Conservation (phyloP, 1,140 invertebrate genomes). For the Tetragonula clypearis region DNA sequence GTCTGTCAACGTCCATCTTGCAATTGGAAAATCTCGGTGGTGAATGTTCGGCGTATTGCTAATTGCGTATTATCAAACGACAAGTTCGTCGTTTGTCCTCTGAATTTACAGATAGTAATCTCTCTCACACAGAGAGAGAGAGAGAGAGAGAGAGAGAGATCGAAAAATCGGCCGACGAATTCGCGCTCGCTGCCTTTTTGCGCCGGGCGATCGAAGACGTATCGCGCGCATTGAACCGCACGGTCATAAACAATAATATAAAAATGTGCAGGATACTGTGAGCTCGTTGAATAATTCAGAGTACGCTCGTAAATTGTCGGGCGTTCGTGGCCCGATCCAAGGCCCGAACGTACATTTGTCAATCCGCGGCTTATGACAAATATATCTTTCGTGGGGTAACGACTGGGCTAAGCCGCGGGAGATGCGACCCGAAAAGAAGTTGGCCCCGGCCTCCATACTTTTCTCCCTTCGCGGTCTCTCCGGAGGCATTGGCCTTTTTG, state of each 20-base stretch:
- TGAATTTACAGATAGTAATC: constrained; percentile 17
- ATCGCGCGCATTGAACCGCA: constrained; percentile 18
- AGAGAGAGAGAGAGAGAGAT: background rate
- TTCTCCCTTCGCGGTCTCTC: constrained; percentile 40
- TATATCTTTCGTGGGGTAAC: constrained; percentile 47
- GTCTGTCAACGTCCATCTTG: too few species aligned
- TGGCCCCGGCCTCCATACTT: constrained; percentile 41
- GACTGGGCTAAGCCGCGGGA: constrained; percentile 39
- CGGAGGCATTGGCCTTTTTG: constrained; percentile 59
- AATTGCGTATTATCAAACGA: constrained; percentile 31
- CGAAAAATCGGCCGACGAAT: background rate
- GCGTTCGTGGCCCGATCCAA: constrained; percentile 22
- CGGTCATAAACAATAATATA: constrained; percentile 51
- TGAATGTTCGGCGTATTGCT: background rate
- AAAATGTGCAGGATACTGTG: constrained; percentile 52
- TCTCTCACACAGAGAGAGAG: background rate
- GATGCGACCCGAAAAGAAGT: constrained; percentile 46
- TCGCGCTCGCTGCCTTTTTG: constrained; percentile 12
- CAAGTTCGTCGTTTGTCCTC: background rate
- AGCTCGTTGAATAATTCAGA: constrained; percentile 52
- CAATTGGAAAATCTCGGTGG: background rate
- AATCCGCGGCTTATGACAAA: constrained; percentile 53
- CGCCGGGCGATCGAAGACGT: background rate
- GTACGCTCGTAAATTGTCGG: constrained; percentile 48
- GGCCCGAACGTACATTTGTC: constrained; percentile 48